Conservation (phyloP, 2,888 invertebrate species). For the Andricus curvator region DNA sequence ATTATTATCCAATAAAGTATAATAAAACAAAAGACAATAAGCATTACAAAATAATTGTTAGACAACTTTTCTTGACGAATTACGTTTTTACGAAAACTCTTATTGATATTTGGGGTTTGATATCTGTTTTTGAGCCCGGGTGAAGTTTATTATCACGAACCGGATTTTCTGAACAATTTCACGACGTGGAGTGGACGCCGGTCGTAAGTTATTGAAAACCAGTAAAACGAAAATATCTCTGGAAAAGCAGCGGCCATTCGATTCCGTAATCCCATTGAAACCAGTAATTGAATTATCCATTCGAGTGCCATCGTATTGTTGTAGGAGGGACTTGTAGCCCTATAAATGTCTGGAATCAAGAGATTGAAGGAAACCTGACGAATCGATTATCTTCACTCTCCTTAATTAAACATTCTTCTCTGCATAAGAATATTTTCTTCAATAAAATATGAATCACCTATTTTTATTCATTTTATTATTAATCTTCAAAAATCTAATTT, state of each 20-base stretch:
- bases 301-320: slow-evolving; percentile 25
- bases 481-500: background rate
- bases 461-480: background rate
- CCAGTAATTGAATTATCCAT: slow-evolving; percentile 38
- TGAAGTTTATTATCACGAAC: slow-evolving; percentile 17
- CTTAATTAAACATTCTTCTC: slow-evolving; percentile 15
- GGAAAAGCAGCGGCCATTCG: slow-evolving; percentile 24
- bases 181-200: no score
- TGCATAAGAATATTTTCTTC: background rate
- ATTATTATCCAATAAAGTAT: no score
- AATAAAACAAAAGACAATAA: background rate
- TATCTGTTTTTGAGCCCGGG: background rate
- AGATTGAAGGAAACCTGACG: slow-evolving; percentile 18
- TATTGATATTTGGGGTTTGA: slow-evolving; percentile 3
- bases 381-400: background rate
- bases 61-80: background rate
- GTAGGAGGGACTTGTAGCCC: slow-evolving; percentile 27
- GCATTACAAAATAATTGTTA: background rate
- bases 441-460: background rate
- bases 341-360: slow-evolving; percentile 32
- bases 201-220: slow-evolving; percentile 33
- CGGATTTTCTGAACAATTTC: slow-evolving; percentile 29
- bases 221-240: slow-evolving; percentile 32
- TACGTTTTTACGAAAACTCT: background rate
- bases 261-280: slow-evolving; percentile 38